Conservation (phyloP, 2,797 vertebrate species). For the Tangara arthus region DNA sequence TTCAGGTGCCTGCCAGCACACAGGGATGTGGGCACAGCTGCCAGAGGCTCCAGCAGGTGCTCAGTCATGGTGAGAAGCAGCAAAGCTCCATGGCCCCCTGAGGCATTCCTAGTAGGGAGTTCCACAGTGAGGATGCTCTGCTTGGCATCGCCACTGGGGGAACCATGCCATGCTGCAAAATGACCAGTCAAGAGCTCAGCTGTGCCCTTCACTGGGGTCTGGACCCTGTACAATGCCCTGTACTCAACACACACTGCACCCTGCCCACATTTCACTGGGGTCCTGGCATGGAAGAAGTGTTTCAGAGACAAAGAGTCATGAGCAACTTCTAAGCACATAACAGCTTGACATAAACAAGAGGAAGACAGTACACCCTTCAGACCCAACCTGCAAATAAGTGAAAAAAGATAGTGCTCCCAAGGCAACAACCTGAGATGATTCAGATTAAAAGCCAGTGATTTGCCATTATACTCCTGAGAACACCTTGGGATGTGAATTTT, state of each 20-base stretch:
- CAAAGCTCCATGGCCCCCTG: not conserved
- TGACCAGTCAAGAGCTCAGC: not conserved
- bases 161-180: not conserved
- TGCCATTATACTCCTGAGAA: not conserved
- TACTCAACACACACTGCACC: not conserved
- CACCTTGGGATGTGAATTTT: not conserved
- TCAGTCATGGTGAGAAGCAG: not conserved
- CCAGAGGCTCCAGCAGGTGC: not conserved
- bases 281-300: not conserved
- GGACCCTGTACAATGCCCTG: not conserved
- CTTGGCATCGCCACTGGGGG: not conserved
- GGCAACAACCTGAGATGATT: rapidly evolving
- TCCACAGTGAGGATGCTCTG: not conserved
- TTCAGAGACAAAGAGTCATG: not conserved
- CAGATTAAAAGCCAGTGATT: not conserved
- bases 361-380: not conserved
- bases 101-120: not conserved
- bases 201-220: not conserved
- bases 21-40: not conserved
- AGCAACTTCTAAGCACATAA: not conserved
- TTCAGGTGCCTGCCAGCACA: not conserved
- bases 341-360: not conserved
- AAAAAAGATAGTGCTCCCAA: not conserved
- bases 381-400: not conserved
- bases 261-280: not conserved